Conservation (phyloP, 2,888 invertebrate genomes). For the Oxytorus armatus region DNA sequence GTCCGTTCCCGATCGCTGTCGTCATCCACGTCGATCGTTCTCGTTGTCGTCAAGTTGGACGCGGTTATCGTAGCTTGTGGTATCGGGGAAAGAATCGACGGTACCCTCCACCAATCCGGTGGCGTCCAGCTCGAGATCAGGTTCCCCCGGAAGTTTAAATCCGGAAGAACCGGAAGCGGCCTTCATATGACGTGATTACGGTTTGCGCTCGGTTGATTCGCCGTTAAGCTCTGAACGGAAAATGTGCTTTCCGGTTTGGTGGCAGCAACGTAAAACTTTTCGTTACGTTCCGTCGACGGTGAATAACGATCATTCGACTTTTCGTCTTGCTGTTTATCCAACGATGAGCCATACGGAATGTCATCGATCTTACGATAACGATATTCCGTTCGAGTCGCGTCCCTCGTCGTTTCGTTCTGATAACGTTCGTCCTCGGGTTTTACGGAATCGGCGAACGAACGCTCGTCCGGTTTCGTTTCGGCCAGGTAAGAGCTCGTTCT, state of each 20-base stretch:
- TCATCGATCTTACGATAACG: slow-evolving; percentile 67
- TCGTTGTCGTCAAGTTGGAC: slow-evolving; percentile 63
- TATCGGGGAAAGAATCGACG: slow-evolving; percentile 81
- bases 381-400: slow-evolving; percentile 71
- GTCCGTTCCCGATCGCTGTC: slow-evolving; percentile 60
- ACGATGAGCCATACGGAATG: slow-evolving; percentile 61
- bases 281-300: slow-evolving; percentile 72
- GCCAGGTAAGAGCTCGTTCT: slow-evolving; percentile 70
- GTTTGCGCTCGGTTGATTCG: slow-evolving; percentile 82
- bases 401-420: slow-evolving; percentile 72
- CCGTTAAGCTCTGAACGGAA: slow-evolving; percentile 82
- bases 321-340: slow-evolving; percentile 74
- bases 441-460: slow-evolving; percentile 75
- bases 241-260: slow-evolving; percentile 77
- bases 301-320: slow-evolving; percentile 78
- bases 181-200: slow-evolving; percentile 91
- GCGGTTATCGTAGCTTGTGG: slow-evolving; percentile 78
- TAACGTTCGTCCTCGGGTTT: slow-evolving; percentile 79
- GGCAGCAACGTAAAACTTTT: slow-evolving; percentile 52
- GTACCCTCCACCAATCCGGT: slow-evolving; percentile 84
- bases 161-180: slow-evolving; percentile 93
- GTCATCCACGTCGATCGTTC: slow-evolving; percentile 65
- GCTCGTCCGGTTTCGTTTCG: slow-evolving; percentile 71
- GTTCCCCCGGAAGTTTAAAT: slow-evolving; percentile 86
- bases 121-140: slow-evolving; percentile 83